Base-by-base conservation (phyloP, 2,797 vertebrate genomes). In the Sebastes nivosus region DNA sequence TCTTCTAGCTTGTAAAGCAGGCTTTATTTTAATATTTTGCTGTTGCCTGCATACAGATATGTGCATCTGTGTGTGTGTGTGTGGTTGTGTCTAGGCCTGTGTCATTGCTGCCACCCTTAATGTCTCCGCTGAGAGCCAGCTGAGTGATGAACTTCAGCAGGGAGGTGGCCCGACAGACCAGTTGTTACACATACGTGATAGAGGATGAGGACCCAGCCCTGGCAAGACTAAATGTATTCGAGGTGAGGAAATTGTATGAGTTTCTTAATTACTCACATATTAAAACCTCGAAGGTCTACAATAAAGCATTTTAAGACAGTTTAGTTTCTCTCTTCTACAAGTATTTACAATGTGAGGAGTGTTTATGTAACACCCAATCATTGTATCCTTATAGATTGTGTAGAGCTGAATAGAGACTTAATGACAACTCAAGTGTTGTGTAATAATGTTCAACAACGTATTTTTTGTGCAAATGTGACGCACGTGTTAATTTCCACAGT, bases 161-260 rank as follows among this genome's bases (percentile, higher is more conserved):
- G 75, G 91, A 93, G 32, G 81, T 87, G 72, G 68, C 89, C 46
- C 89, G 85, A 24, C 87, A 89, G 74, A 95, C 82, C 86, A 95
- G 89, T 50, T 92, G 84, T 81, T 96, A 96, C 22, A 91, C 90
- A 0, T 96, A 93, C 36, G 94, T 96, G 75, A 91, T 95, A 42
- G 93, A 94, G 30, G 92, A 95, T n/a, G 94, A 95, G 0, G 90
- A 95, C 54, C 36, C 72, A 57, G 29, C 83, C 24, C 32, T 91
- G 90, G 85, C 89, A 2, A 81, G 29, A 50, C 36, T 57, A 22
- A 92, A 93, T 81, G 81, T 94, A 16, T 94, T 96, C 27, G 87
- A 96, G 93, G 94, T 95, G 67, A 93, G 66, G 25, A 29, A 67
- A 29, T 11, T 50, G 16, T 50, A 9, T 29, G 4, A 8, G 13